phyloP scores from a whole-genome alignment of 1,140 invertebrate species.

The Schlechtendalia chinensis region DNA sequence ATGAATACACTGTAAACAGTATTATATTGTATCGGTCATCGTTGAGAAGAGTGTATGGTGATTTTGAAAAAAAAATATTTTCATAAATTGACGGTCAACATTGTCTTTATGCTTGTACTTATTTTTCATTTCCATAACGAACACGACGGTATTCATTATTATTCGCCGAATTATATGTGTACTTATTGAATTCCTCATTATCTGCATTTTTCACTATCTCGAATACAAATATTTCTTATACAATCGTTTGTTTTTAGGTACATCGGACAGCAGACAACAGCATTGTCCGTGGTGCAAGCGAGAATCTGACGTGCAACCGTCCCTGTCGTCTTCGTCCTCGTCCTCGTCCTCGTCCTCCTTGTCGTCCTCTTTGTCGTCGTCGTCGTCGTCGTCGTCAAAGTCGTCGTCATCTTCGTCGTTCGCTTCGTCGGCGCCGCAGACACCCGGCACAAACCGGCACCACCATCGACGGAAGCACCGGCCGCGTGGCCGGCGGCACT shows the following conservation, averaged over 20 bases:
- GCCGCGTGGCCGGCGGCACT: slow-evolving; percentile 33
- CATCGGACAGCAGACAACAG: not conserved
- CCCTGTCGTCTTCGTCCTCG: not conserved
- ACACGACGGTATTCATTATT: no score
- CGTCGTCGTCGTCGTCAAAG: not conserved
- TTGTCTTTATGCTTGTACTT: no score
- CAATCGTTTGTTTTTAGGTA: not conserved
- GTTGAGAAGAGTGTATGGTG: no score
- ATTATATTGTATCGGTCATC: no score
- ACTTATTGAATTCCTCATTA: no score
- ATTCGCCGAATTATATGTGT: no score
- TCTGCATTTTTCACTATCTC: not conserved
- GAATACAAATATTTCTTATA: not conserved
- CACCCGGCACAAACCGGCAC: slow-evolving; percentile 35
- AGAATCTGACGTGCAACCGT: not conserved
- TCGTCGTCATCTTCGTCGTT: not conserved
- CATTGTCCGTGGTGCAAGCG: slow-evolving; percentile 33
- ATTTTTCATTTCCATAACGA: no score
- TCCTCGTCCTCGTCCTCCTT: not conserved
- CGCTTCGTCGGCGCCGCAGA: not conserved
- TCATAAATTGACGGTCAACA: no score
- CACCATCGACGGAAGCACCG: slow-evolving; percentile 45
- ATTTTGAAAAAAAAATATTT: no score
- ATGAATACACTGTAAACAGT: no score
- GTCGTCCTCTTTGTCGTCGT: not conserved